A percentile compares a stretch with the other conserved stretches of the same genome.
Evolutionary conservation across 2,797 vertebrate species (phyloP).

Genomic region (Thripadectes ignobilis): DNA sequence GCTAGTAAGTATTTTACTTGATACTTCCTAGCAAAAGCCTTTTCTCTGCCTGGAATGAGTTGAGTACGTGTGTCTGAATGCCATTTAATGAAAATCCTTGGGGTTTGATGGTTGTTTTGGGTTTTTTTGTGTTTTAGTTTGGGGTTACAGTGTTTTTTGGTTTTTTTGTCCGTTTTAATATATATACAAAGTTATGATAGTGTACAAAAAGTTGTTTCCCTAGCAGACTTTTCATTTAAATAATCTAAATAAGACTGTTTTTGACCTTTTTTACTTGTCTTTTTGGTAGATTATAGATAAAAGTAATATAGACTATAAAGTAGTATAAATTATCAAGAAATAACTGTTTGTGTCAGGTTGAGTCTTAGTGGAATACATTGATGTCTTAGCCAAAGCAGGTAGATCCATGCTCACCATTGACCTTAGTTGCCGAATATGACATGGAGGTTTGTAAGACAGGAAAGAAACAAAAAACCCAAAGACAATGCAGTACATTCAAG

Average conservation of each 20-base stretch:
- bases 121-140: not conserved
- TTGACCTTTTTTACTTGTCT: not conserved
- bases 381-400: not conserved
- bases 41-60: not conserved
- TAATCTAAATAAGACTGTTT: not conserved
- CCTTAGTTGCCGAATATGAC: not conserved
- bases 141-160: not conserved
- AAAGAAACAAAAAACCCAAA: not conserved
- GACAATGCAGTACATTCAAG: not conserved
- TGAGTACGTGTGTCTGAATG: not conserved
- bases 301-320: not conserved
- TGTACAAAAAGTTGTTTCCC: not conserved
- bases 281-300: not conserved
- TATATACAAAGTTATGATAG: not conserved
- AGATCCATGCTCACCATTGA: not conserved
- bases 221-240: not conserved
- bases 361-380: not conserved
- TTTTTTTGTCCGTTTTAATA: not conserved
- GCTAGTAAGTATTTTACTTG: slow-evolving; percentile 22
- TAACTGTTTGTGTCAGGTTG: not conserved
- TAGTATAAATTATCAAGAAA: not conserved
- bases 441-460: not conserved
- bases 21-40: not conserved
- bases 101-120: not conserved
- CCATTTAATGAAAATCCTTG: not conserved